A percentile compares a stretch with the other conserved stretches of the same genome.
Evolutionary conservation across 2,888 invertebrate species (phyloP).

Genomic region (Megamerina dolium): DNA sequence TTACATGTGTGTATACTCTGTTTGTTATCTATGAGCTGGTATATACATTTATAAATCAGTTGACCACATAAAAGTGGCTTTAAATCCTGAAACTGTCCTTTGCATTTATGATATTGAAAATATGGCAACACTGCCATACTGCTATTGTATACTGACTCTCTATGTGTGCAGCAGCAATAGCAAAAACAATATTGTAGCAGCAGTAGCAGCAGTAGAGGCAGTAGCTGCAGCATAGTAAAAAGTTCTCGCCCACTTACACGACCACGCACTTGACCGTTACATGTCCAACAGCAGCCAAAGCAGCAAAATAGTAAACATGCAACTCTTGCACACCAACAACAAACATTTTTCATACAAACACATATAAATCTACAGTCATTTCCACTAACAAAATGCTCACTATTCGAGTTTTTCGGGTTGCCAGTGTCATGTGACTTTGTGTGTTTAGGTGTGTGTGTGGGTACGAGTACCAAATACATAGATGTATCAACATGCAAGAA

Average conservation of each 20-base stretch:
- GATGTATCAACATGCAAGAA: too few species aligned
- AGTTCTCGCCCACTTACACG: neutral
- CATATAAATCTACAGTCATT: too few species aligned
- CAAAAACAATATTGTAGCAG: neutral
- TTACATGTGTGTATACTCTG: neutral
- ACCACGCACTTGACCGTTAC: conserved; percentile 2
- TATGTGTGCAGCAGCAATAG: conserved; percentile 1
- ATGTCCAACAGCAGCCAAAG: neutral
- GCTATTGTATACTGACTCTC: too few species aligned
- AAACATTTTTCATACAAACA: too few species aligned
- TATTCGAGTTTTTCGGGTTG: too few species aligned
- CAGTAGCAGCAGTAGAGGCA: neutral
- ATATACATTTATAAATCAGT: conserved; percentile 12
- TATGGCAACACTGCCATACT: conserved; percentile 4
- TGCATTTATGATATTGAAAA: conserved; percentile 9
- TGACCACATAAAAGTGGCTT: conserved; percentile 15
- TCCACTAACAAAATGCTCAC: too few species aligned
- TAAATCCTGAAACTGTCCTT: conserved; percentile 11
- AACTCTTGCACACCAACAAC: too few species aligned
- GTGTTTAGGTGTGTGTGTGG: too few species aligned
- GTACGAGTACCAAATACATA: too few species aligned
- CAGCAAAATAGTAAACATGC: neutral
- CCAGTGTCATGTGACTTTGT: too few species aligned
- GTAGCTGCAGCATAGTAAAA: too few species aligned
- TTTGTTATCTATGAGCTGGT: neutral